phyloP scores from a whole-genome alignment of 2,888 invertebrate genomes.

The Merodon equestris region DNA sequence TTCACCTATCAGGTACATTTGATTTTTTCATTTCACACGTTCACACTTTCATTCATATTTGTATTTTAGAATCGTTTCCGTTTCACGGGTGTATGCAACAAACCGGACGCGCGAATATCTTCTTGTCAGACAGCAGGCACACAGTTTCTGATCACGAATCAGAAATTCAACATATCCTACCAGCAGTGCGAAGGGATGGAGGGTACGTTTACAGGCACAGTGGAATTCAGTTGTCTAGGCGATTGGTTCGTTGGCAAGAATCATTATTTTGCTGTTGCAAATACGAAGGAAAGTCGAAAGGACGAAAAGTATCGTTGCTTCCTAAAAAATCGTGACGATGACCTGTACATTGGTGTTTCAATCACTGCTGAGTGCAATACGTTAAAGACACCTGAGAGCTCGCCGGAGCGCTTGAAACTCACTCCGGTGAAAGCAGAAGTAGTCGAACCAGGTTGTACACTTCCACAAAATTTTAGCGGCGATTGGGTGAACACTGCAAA shows the following conservation, averaged over 20 bases:
- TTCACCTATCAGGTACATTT: constrained; percentile 89
- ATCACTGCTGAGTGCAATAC: constrained; percentile 96
- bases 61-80: constrained; percentile 86
- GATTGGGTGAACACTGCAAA: constrained; percentile 99
- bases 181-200: constrained; percentile 93
- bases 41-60: too few species aligned
- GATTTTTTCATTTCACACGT: too few species aligned
- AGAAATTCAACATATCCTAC: constrained; percentile 97
- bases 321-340: constrained; percentile 95
- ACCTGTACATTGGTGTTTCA: constrained; percentile 93
- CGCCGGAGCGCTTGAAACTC: constrained; percentile 92
- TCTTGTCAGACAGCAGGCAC: constrained; percentile 98
- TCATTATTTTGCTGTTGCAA: constrained; percentile 98
- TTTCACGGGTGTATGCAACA: constrained; percentile 94
- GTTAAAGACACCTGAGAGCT: constrained; percentile 94
- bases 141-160: constrained; percentile 96
- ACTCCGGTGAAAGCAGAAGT: constrained; percentile 94
- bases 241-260: constrained; percentile 98
- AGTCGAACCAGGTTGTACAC: constrained; percentile 92
- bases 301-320: constrained; percentile 97
- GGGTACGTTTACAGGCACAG: constrained; percentile 93
- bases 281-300: constrained; percentile 96
- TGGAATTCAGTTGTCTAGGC: constrained; percentile 95
- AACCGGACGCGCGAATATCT: constrained; percentile 92
- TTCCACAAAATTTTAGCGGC: constrained; percentile 96